phyloP scores from a whole-genome alignment of 2,888 invertebrate genomes.

The Cataglyphis livida region DNA sequence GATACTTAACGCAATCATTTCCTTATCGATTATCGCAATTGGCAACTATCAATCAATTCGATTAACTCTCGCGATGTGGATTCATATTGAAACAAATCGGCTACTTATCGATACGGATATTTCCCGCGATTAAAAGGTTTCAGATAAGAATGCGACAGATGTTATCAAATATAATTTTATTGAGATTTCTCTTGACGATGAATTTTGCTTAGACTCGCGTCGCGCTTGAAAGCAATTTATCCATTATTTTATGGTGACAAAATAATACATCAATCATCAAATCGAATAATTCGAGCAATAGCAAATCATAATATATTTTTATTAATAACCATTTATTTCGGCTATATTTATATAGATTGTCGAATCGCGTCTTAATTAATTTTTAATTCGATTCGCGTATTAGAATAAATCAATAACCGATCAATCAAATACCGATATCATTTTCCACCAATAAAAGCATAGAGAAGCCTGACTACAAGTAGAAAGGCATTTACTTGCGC shows the following conservation, averaged over 20 bases:
- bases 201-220: neutral
- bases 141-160: neutral
- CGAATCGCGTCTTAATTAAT: neutral
- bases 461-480: neutral
- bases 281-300: neutral
- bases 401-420: neutral
- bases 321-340: neutral
- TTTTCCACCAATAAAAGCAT: neutral
- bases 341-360: neutral
- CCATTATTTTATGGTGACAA: neutral
- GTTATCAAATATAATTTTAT: neutral
- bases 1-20: neutral
- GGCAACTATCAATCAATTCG: neutral
- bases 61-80: neutral
- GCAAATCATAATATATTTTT: neutral
- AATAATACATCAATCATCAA: neutral
- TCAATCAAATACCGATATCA: neutral
- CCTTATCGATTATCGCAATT: neutral
- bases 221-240: neutral
- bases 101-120: no score
- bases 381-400: neutral
- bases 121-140: neutral
- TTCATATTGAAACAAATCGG: neutral
- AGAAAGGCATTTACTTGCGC: neutral
- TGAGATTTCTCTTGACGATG: neutral